A percentile compares a stretch with the other conserved stretches of the same genome.
These are phyloP conservation scores for Drosophila littoralis DNA, from an alignment of 1,140 invertebrate species.

Conservation along the genomic window DNA sequence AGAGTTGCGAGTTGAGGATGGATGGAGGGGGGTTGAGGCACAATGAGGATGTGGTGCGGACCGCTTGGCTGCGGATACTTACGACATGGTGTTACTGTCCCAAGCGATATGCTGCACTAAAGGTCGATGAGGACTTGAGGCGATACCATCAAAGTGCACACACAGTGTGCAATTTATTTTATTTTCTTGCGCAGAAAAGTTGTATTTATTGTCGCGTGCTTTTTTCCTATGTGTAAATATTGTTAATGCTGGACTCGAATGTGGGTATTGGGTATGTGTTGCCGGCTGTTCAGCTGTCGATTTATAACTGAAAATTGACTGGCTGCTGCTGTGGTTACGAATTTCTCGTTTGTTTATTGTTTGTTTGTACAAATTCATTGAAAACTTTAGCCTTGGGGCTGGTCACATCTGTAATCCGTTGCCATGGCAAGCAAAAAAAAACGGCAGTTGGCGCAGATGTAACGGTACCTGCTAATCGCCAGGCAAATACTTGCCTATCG, in stretches of 20 bases:
- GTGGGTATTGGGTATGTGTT: conserved; percentile 2
- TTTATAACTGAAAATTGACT: conserved; percentile 64
- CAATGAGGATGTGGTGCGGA: background rate
- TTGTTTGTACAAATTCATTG: conserved; percentile 16
- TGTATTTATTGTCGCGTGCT: conserved; percentile 8
- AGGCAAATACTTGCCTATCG: background rate
- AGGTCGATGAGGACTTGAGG: conserved; percentile 57
- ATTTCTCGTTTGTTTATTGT: conserved; percentile 60
- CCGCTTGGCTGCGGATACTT: conserved; percentile 25
- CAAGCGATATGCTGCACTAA: conserved; percentile 31
- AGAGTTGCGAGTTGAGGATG: background rate
- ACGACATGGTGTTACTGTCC: conserved; percentile 61
- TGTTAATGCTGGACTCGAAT: conserved; percentile 14
- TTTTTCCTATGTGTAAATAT: conserved; percentile 41
- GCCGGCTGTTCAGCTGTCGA: conserved; percentile 55
- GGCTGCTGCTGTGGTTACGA: conserved; percentile 73
- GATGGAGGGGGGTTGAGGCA: background rate
- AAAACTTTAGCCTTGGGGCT: background rate
- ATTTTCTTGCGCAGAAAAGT: conserved; percentile 17
- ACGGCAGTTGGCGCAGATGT: background rate
- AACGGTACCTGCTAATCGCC: conserved; percentile 9
- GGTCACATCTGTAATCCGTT: conserved; percentile 19
- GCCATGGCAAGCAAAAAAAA: conserved; percentile 17
- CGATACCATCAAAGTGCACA: conserved; percentile 64
- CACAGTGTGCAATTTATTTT: conserved; percentile 4